Evolutionary conservation across 1,140 invertebrate species (phyloP).

Genomic region (Drosophila sp.): DNA sequence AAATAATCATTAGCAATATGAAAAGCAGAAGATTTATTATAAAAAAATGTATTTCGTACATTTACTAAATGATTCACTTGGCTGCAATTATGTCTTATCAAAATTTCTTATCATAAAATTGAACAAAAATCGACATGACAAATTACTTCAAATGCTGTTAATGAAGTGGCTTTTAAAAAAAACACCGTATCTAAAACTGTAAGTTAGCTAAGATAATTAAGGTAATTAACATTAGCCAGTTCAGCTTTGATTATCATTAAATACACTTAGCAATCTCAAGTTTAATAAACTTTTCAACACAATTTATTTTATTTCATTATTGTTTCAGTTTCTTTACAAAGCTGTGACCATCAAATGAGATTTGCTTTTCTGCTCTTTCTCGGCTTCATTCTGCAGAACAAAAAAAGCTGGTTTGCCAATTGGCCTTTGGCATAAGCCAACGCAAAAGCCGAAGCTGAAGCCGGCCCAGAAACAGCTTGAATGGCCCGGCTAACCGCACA

Average conservation of each 20-base stretch:
- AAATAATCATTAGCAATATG: too few relatives aligned
- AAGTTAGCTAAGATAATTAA: background rate
- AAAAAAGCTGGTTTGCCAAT: constrained; percentile 46
- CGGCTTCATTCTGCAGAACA: constrained; percentile 2
- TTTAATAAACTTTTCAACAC: constrained; percentile 34
- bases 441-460: constrained; percentile 40
- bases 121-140: constrained; percentile 30
- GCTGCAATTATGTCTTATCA: constrained; percentile 19
- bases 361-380: constrained; percentile 32
- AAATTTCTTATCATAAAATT: constrained; percentile 10
- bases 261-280: constrained; percentile 26
- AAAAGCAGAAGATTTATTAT: too few relatives aligned
- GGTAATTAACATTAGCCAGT: constrained; percentile 23
- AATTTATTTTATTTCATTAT: constrained; percentile 8
- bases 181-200: constrained; percentile 32
- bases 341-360: constrained; percentile 34
- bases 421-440: constrained; percentile 51
- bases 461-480: constrained; percentile 46
- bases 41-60: constrained; percentile 3
- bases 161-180: constrained; percentile 22
- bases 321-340: constrained; percentile 5
- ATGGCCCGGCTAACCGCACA: constrained; percentile 33
- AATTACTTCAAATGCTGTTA: constrained; percentile 41
- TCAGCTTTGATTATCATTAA: constrained; percentile 58
- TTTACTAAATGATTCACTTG: constrained; percentile 14